These are phyloP conservation scores for Edolisoma coerulescens DNA, from an alignment of 2,113 vertebrate genomes.

Conservation along the genomic window DNA sequence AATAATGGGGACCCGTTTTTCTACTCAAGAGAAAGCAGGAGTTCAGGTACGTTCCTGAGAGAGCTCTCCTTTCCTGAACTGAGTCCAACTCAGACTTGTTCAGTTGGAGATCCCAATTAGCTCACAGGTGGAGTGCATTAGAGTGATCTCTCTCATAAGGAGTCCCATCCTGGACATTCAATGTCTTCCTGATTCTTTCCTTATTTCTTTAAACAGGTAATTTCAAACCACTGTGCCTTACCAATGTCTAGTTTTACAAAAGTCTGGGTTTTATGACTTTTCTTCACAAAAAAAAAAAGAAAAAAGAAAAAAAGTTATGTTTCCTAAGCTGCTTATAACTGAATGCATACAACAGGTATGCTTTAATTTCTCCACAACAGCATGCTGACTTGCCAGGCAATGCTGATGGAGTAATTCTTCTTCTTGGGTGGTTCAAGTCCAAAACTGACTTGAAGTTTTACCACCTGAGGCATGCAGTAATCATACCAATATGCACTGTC, in stretches of 20 bases:
- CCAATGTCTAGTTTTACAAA: neutral
- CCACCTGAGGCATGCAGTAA: neutral
- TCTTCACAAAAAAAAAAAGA: neutral
- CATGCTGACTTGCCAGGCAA: neutral
- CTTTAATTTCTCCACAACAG: neutral
- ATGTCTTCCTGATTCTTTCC: neutral
- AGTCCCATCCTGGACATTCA: neutral
- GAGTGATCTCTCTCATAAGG: neutral
- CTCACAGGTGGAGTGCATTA: neutral
- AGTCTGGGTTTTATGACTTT: neutral
- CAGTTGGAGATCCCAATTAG: accelerated
- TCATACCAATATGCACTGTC: neutral
- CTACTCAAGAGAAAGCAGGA: neutral
- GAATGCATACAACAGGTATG: neutral
- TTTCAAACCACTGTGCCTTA: neutral
- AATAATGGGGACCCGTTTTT: neutral
- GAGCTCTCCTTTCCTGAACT: neutral
- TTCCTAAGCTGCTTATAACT: neutral
- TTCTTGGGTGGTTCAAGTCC: neutral
- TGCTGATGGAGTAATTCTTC: neutral
- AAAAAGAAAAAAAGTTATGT: neutral
- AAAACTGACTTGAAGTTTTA: neutral
- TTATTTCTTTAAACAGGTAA: neutral
- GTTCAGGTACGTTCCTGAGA: neutral
- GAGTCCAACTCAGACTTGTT: neutral